phyloP scores from a whole-genome alignment of 2,113 vertebrate species.

The Gobio gobio region DNA sequence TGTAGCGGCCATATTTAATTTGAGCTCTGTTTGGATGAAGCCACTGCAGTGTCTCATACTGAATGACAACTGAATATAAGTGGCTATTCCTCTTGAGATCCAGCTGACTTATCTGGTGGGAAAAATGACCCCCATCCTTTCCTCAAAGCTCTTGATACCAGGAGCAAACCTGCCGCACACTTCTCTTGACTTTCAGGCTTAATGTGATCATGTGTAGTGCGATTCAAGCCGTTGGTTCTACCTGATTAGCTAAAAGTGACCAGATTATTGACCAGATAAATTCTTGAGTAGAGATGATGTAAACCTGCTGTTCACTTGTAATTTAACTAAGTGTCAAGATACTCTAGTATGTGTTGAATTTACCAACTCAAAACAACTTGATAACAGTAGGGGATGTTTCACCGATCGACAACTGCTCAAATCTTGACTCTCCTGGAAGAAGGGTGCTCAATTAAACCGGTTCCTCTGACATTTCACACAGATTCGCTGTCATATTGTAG shows the following conservation, averaged over 20 bases:
- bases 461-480: background rate
- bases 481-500: background rate
- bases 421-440: background rate
- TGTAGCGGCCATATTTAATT: constrained; percentile 1
- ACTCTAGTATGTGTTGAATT: background rate
- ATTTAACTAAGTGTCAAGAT: background rate
- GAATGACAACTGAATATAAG: background rate
- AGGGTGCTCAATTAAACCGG: background rate
- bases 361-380: background rate
- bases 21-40: background rate
- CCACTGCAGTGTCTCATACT: background rate
- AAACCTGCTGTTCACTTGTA: background rate
- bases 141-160: background rate
- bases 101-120: background rate
- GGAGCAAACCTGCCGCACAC: background rate
- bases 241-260: background rate
- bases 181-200: background rate
- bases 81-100: background rate
- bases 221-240: background rate
- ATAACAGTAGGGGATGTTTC: background rate
- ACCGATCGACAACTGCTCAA: background rate
- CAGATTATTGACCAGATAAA: background rate
- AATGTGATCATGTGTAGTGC: background rate
- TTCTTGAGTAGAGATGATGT: background rate
- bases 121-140: background rate